Conservation (phyloP, 2,797 vertebrate genomes). For the Brachyrhaphis roseni region DNA sequence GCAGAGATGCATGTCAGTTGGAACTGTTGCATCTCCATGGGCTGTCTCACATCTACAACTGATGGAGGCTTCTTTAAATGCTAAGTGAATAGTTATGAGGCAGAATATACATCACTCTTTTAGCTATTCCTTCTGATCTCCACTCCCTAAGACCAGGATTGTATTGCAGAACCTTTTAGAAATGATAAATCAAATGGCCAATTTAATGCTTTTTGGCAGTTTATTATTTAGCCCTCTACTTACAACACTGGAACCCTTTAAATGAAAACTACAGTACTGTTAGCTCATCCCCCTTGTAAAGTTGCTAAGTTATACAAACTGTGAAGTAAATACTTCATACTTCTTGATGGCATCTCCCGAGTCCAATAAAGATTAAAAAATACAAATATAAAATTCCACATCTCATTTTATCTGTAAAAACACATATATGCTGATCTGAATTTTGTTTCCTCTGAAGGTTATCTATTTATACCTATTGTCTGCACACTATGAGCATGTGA, state of each 20-base stretch:
- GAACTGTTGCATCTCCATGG: neutral
- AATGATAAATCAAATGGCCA: neutral
- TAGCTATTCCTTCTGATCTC: neutral
- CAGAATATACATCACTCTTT: neutral
- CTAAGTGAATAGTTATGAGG: neutral
- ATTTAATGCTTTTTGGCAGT: neutral
- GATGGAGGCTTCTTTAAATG: slow-evolving; percentile 7
- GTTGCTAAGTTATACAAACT: neutral
- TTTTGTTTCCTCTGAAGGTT: neutral
- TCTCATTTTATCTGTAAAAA: neutral
- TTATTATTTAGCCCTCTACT: neutral
- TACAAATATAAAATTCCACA: neutral
- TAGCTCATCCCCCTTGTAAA: neutral
- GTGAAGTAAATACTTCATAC: neutral
- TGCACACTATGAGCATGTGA: neutral
- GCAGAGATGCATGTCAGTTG: slow-evolving; percentile 12
- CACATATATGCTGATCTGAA: neutral
- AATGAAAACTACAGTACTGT: neutral
- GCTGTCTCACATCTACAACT: slow-evolving; percentile 13
- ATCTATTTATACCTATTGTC: neutral
- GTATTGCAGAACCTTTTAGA: neutral
- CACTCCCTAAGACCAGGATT: neutral
- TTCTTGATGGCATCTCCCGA: neutral
- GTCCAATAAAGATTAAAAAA: neutral
- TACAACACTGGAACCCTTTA: neutral